Base-by-base conservation (phyloP, 2,888 invertebrate species). In the Aleiodes leptofemur region DNA sequence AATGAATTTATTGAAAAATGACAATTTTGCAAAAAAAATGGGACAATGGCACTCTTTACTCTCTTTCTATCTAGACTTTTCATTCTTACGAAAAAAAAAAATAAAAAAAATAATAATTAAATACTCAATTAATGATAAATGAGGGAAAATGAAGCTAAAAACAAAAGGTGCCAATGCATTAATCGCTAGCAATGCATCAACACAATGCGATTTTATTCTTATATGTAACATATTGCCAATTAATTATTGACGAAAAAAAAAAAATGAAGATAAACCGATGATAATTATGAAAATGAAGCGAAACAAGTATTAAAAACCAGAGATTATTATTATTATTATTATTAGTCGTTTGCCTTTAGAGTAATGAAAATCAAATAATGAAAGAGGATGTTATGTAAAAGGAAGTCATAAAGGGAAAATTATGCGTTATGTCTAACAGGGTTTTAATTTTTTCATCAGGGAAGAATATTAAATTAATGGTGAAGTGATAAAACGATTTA, bases 161-260 rank as follows among this genome's bases (percentile, higher is more conserved):
- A 61, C 2, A 34, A 61, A 61, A 11, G 61, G 61, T 61, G 61
- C 61, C 61, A 61, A 61, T 4, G 43, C 61, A 61, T 61, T 61
- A 34, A 61, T 16, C 38, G 43, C 61, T 61, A 61, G 61, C 61
- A 61, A 64, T 64, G 64, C 64, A 64, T 64, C 64, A 38, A 64
- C 7, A 43, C 64, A 64, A 64, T 59, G 64, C 48, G 48, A 64
- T 64, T 64, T 43, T 64, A 64, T 64, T 64, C 64, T 64, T 64
- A 29, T 64, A 64, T 23, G 48, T 64, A 64, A 48, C 11, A 43
- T 61, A 64, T 64, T 64, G 64, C 64, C 64, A 64, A 64, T 64
- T 64, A 64, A 64, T 64, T 64, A 48, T 64, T 9, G 23, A 64
- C 16, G 64, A 43, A 55, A 23, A 23, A 23, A 23, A 23, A 23